Base-by-base conservation (phyloP, 2,113 vertebrate species). In the Cyprinodon brontotheroides region DNA sequence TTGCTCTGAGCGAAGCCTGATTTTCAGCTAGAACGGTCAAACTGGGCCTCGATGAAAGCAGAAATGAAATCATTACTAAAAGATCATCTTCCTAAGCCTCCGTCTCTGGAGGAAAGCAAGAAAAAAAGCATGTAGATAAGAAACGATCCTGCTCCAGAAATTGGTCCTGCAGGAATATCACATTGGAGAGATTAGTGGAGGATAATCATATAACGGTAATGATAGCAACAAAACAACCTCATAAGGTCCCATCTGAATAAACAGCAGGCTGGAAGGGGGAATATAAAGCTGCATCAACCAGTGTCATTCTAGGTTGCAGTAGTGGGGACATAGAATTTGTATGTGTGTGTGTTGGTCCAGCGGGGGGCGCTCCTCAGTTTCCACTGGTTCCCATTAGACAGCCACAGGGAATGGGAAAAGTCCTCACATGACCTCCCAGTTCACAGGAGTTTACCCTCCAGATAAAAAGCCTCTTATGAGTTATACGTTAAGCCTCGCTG, bases 371-470 rank as follows among this genome's bases (percentile, higher is more conserved):
- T 79, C 67, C 75, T 81, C 81, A 48, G 81, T 89, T 83, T 87
- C 53, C 61, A 63, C 76, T 50, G 70, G 72, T 69, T 83, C 74
- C 72, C 65, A 81, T 41, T 65, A 57, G 71, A 80, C 61, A 78
- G 47, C 2, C 37, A 72, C 62, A 40, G 71, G 70, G 77, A 79
- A 72, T 50, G 72, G 65, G 76, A 87, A 73, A 84, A 92, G 92
- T 90, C 93, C 93, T 93, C 87, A 90, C 73, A 92, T 91, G 91
- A 92, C 91, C 91, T 88, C 68, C 61, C 53, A 82, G 89, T 83
- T 90, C 88, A 87, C 78, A 80, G 74, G 80, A 86, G 86, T 82
- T 85, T 82, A 72, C 78, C 64, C 82, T 78, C 75, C 61, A 80
- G 83, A 70, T 82, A 65, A 77, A 85, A 87, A 89, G 85, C 87